A percentile compares a stretch with the other conserved stretches of the same genome.
phyloP scores from a whole-genome alignment of 2,113 vertebrate species.

The Anser brachyrhynchus region DNA sequence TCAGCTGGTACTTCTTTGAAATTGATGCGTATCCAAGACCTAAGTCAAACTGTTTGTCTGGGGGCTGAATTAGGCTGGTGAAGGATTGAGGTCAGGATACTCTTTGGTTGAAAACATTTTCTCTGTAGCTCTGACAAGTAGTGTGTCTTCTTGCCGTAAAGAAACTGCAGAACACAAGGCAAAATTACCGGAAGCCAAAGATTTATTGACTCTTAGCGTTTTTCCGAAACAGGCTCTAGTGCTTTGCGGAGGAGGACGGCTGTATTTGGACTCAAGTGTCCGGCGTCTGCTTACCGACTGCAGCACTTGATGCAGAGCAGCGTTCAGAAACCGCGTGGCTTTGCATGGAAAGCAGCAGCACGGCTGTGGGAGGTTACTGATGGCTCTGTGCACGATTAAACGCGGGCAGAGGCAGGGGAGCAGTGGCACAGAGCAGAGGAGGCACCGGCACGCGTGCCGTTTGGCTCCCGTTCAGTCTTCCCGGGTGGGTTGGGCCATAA shows the following conservation, averaged over 20 bases:
- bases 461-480: background rate
- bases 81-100: background rate
- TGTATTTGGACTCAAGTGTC: background rate
- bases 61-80: background rate
- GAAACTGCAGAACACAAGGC: background rate
- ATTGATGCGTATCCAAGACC: background rate
- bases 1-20: background rate
- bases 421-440: background rate
- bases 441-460: background rate
- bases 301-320: background rate
- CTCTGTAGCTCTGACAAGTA: background rate
- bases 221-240: background rate
- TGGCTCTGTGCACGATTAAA: background rate
- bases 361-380: background rate
- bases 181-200: background rate
- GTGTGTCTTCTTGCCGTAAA: background rate
- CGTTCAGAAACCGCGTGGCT: background rate
- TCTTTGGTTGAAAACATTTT: background rate
- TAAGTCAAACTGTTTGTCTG: background rate
- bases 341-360: background rate
- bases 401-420: background rate
- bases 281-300: background rate
- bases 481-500: background rate
- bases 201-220: background rate
- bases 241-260: background rate